A percentile compares a stretch with the other conserved stretches of the same genome.
Evolutionary conservation across 2,113 vertebrate genomes (phyloP).

Genomic region (Dinomys branickii): DNA sequence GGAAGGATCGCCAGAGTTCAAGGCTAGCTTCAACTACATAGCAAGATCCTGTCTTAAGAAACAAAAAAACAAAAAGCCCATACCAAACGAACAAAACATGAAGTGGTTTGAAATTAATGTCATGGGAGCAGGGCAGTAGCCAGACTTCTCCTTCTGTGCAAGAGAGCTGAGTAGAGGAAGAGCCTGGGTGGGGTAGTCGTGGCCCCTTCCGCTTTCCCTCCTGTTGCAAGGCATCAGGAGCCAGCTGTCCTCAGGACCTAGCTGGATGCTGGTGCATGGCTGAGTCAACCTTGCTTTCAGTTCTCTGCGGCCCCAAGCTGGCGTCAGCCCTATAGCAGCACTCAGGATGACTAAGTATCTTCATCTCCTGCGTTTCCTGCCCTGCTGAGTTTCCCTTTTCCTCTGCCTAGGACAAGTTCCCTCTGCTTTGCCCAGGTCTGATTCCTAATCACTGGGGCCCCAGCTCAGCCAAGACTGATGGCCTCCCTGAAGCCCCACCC

Average conservation of each 20-base stretch:
- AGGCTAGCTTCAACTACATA: background rate
- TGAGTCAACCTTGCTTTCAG: background rate
- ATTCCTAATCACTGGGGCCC: background rate
- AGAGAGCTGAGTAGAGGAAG: background rate
- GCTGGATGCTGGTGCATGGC: background rate
- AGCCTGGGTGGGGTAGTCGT: background rate
- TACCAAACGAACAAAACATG: background rate
- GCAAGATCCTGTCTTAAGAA: background rate
- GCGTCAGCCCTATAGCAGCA: background rate
- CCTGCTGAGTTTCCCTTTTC: background rate
- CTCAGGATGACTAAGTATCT: background rate
- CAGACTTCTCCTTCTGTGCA: background rate
- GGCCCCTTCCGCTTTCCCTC: no score
- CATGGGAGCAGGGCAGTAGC: background rate
- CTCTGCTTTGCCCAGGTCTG: background rate
- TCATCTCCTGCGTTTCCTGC: background rate
- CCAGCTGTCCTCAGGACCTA: background rate
- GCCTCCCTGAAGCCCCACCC: background rate
- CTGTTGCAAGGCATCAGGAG: background rate
- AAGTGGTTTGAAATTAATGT: background rate
- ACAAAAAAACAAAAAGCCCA: background rate
- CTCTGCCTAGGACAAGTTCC: background rate
- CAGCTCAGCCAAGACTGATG: background rate
- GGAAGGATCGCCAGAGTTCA: background rate
- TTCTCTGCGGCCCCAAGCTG: background rate